phyloP scores from a whole-genome alignment of 2,797 vertebrate species.

The Florisuga fusca region DNA sequence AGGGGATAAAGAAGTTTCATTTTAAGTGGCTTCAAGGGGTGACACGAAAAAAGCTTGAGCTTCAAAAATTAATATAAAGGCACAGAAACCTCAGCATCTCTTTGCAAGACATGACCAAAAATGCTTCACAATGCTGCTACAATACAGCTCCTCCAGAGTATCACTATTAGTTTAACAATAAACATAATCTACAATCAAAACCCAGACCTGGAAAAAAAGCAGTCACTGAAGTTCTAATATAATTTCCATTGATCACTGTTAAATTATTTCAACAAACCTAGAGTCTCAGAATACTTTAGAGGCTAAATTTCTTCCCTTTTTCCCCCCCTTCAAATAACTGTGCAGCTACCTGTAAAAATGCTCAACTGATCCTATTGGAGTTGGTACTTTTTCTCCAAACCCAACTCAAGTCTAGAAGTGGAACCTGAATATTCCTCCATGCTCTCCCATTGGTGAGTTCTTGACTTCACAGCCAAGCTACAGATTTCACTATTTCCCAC shows the following conservation, averaged over 20 bases:
- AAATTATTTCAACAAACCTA: background rate
- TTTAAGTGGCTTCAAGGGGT: background rate
- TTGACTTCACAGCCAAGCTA: background rate
- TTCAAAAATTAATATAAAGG: background rate
- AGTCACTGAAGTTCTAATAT: background rate
- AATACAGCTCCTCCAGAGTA: background rate
- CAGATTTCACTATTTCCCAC: background rate
- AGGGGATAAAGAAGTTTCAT: background rate
- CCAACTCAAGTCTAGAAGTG: background rate
- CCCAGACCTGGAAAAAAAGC: background rate
- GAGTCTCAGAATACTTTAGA: background rate
- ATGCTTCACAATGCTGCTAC: rapidly evolving
- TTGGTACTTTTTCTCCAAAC: background rate
- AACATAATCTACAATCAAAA: background rate
- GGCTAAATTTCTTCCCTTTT: rapidly evolving
- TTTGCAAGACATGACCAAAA: background rate
- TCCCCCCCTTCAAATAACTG: background rate
- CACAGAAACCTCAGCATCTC: background rate
- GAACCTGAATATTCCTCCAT: background rate
- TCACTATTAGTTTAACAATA: rapidly evolving
- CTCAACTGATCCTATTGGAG: background rate
- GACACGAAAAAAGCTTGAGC: background rate
- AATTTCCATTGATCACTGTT: background rate
- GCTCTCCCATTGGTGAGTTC: background rate
- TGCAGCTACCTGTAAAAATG: background rate